These are phyloP conservation scores for Lithophane socia DNA, from an alignment of 2,888 invertebrate species.

Conservation along the genomic window DNA sequence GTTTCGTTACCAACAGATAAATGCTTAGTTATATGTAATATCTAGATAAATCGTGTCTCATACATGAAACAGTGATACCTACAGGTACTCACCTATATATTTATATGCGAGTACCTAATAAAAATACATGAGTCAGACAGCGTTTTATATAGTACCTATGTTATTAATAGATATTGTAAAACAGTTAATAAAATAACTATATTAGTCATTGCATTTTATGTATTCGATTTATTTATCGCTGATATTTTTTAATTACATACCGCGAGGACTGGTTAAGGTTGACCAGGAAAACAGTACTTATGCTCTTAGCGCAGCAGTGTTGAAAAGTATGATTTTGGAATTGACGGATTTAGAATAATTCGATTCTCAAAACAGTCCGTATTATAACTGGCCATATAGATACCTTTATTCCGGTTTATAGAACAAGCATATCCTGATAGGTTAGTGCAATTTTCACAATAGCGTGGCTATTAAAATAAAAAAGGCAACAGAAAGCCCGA, in stretches of 20 bases:
- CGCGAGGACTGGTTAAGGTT: background rate
- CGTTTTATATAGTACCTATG: background rate
- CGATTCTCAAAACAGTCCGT: background rate
- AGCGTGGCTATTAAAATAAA: conserved; percentile 74
- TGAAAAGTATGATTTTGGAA: background rate
- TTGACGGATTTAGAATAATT: background rate
- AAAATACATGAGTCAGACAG: conserved; percentile 4
- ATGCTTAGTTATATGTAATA: too few species aligned
- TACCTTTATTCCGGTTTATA: conserved; percentile 15
- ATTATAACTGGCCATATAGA: background rate
- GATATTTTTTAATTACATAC: background rate
- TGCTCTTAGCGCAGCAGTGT: too few species aligned
- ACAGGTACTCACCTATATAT: background rate
- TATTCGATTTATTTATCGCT: background rate
- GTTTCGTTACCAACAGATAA: too few species aligned
- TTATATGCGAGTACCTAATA: background rate
- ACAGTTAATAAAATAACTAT: too few species aligned
- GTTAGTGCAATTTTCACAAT: conserved; percentile 68
- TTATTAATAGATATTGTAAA: too few species aligned
- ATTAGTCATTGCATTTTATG: background rate
- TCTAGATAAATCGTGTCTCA: background rate
- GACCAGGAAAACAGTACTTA: background rate
- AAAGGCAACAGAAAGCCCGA: conserved; percentile 70
- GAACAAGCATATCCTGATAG: conserved; percentile 63
- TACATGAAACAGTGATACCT: too few species aligned